These are phyloP conservation scores for Gavia stellata DNA, from an alignment of 2,113 vertebrate genomes.

Conservation along the genomic window DNA sequence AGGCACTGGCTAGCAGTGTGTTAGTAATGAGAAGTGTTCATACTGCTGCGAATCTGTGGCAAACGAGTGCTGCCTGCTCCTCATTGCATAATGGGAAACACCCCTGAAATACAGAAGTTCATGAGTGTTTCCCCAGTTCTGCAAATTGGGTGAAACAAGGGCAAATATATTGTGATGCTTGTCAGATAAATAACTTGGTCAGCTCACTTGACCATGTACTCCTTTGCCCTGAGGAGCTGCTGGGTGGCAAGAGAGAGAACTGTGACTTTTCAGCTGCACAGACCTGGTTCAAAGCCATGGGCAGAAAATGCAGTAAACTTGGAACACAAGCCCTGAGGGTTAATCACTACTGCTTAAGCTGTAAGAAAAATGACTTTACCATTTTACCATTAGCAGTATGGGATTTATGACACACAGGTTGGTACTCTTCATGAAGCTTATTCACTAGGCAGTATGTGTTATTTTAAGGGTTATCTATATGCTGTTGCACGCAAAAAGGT, in stretches of 20 bases:
- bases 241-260: neutral
- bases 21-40: neutral
- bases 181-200: neutral
- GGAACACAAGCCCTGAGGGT: neutral
- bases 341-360: neutral
- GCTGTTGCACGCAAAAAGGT: neutral
- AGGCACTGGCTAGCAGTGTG: neutral
- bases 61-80: neutral
- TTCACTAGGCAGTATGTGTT: too few species aligned
- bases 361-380: neutral
- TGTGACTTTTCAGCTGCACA: neutral
- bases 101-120: neutral
- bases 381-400: neutral
- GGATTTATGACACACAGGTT: neutral
- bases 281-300: neutral
- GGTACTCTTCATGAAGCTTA: neutral
- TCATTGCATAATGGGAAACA: neutral
- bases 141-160: neutral
- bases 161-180: neutral
- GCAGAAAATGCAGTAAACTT: neutral
- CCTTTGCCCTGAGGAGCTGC: neutral
- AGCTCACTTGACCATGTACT: neutral
- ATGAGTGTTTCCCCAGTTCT: neutral
- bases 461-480: neutral
- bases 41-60: too few species aligned